Evolutionary conservation across 2,797 vertebrate genomes (phyloP).

Genomic region (Gallinago solitaria): DNA sequence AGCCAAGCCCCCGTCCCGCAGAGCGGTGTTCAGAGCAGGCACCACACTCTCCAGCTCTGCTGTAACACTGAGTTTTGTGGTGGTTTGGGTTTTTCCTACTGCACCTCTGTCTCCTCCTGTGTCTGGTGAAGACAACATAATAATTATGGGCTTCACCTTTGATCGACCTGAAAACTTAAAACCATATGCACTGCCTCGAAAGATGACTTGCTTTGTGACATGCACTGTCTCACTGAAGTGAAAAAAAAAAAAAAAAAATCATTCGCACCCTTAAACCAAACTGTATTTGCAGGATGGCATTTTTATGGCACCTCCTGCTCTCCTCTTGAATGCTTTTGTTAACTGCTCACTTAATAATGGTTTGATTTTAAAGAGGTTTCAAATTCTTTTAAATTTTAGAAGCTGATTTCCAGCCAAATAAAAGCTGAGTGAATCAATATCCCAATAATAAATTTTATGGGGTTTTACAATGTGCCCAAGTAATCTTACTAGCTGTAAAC

Average conservation of each 20-base stretch:
- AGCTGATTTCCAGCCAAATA: neutral
- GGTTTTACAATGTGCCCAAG: neutral
- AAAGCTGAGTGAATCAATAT: neutral
- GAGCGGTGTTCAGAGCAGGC: neutral
- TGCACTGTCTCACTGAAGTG: neutral
- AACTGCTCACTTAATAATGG: neutral
- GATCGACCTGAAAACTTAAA: neutral
- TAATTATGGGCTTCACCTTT: neutral
- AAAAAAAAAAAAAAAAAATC: neutral
- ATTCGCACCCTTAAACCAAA: neutral
- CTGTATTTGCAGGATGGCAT: neutral
- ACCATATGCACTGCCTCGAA: neutral
- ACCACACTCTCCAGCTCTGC: neutral
- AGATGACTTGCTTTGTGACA: neutral
- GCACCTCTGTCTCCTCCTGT: neutral
- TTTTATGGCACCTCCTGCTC: neutral
- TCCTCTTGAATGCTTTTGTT: neutral
- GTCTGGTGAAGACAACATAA: neutral
- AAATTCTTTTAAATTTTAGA: neutral
- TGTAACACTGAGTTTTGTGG: neutral
- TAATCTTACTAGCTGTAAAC: neutral
- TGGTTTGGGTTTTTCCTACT: neutral
- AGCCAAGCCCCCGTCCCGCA: neutral
- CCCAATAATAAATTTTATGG: neutral
- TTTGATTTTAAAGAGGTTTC: neutral